Base-by-base conservation (phyloP, 2,888 invertebrate genomes). In the Geophilus truncorum region DNA sequence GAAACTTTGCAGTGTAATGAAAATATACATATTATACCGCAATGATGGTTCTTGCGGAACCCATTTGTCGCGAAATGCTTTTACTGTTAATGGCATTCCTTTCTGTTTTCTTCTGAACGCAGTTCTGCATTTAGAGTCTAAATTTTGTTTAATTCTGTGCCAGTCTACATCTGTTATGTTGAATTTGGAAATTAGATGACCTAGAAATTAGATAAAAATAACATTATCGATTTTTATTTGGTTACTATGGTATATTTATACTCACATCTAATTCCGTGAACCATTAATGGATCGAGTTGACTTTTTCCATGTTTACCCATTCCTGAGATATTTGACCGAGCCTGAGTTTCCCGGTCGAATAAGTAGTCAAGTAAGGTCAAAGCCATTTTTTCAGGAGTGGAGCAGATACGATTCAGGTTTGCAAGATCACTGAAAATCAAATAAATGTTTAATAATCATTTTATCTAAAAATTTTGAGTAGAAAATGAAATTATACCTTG, bases 321-420 rank as follows among this genome's bases (percentile, higher is more conserved):
- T 7, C 89, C 89, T 21, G 89, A 89, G 34, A 89, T 85, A 83
- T 89, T 89, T 6, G 89, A 89, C 28, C 86, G 85, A n/a, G 89
- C 89, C 82, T 89, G 88, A 10, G 88, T 88, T 82, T 89, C 89
- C 45, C 88, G 84, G 40, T 89, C 88, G 86, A 89, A 89, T 81
- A 89, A 84, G 83, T 88, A 88, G 84, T 89, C 89, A 30, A 89
- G 84, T 62, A 89, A 84, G 1, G 89, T 89, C n/a, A 89, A 84
- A 2, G 89, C 89, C 89, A 89, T 89, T 85, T 89, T 89, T 83
- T 89, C 89, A 32, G 89, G 87, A 18, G 89, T 88, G 12, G 87
- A 86, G 84, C 89, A 89, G 81, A 87, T 87, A n/a, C 87, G 87
- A 83, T 89, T 89, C 77, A 89, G 87, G 82, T 89, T 88, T 18